Percentiles rank a stretch among this genome's conserved stretches.
phyloP scores from a whole-genome alignment of 2,888 invertebrate species.

The Drosophila falleni region DNA sequence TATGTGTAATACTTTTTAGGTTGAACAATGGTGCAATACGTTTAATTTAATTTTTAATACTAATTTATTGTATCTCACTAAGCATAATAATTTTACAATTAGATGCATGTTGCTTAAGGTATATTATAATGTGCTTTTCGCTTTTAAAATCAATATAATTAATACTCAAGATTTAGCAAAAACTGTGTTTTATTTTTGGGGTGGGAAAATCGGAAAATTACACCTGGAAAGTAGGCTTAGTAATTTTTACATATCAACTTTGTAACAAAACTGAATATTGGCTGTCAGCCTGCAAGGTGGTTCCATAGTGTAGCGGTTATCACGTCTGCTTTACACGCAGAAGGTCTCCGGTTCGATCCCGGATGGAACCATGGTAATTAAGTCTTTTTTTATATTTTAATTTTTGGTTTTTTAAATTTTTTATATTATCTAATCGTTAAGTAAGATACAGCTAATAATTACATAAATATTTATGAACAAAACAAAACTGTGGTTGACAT shows the following conservation, averaged over 20 bases:
- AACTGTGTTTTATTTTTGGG: slow-evolving; percentile 1
- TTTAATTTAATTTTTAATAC: slow-evolving; percentile 39
- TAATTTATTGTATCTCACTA: slow-evolving; percentile 54
- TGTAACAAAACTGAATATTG: slow-evolving; percentile 55
- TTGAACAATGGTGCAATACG: slow-evolving; percentile 73
- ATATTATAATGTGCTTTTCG: slow-evolving; percentile 57
- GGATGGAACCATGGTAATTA: slow-evolving; percentile 56
- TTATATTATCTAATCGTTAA: background rate
- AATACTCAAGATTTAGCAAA: slow-evolving; percentile 37
- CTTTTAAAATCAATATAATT: slow-evolving; percentile 63
- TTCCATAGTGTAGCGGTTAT: slow-evolving; percentile 86
- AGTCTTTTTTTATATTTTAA: background rate
- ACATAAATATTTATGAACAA: background rate
- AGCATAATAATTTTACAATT: slow-evolving; percentile 47
- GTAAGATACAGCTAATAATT: background rate
- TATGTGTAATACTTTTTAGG: slow-evolving; percentile 49
- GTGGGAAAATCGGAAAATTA: background rate
- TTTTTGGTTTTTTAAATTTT: slow-evolving; percentile 2
- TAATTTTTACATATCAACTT: background rate
- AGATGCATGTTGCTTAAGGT: slow-evolving; percentile 39
- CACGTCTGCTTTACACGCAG: slow-evolving; percentile 86
- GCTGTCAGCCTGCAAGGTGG: slow-evolving; percentile 13
- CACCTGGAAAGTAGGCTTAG: slow-evolving; percentile 23
- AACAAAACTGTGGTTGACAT: background rate
- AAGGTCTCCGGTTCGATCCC: slow-evolving; percentile 86